Evolutionary conservation across 2,888 invertebrate species (phyloP).

Genomic region (Ochlodes sylvanus): DNA sequence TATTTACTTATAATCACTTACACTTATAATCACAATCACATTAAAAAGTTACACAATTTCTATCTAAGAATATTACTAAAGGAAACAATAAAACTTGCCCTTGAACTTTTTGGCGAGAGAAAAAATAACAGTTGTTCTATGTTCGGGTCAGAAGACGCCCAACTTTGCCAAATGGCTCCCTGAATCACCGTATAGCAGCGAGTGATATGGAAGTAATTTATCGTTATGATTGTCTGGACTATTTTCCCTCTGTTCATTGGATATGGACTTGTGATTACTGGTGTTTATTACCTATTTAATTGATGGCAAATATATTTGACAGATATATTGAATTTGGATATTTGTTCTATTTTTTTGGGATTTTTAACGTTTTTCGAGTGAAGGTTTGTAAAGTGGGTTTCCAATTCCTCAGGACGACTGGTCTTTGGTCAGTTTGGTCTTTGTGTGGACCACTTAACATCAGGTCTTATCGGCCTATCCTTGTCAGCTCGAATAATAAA

Average conservation of each 20-base stretch:
- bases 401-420: no score
- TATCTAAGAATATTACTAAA: constrained; percentile 3
- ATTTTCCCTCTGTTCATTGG: constrained; percentile 17
- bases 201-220: constrained; percentile 35
- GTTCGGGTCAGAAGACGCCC: constrained; percentile 15
- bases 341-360: no score
- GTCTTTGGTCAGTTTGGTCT: no score
- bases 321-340: no score
- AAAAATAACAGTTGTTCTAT: constrained; percentile 28
- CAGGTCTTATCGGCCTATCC: no score
- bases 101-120: constrained; percentile 30
- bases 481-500: no score
- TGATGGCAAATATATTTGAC: neutral
- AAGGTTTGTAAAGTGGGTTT: no score
- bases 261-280: constrained; percentile 19
- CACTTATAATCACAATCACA: no score
- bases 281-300: neutral
- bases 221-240: constrained; percentile 30
- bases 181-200: constrained; percentile 23
- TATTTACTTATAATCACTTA: no score
- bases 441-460: no score
- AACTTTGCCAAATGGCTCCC: constrained; percentile 30
- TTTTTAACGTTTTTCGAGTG: no score
- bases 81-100: constrained; percentile 13
- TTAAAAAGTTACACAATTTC: neutral